Percentiles rank a stretch among this genome's conserved stretches.
phyloP scores from a whole-genome alignment of 2,888 invertebrate genomes.

The Aleiodes leptofemur region DNA sequence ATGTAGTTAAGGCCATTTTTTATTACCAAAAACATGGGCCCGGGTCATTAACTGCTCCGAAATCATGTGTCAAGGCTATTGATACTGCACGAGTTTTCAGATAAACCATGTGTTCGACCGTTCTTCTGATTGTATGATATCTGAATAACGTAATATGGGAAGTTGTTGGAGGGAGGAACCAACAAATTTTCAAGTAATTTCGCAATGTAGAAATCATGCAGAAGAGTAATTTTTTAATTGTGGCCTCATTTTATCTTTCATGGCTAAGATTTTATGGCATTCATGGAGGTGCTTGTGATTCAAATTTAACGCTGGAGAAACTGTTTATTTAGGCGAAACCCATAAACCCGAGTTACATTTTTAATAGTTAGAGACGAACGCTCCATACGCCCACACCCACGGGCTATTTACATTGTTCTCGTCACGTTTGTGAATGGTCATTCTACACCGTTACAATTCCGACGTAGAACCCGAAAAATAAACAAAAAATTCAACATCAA shows the following conservation, averaged over 20 bases:
- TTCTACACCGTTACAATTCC: not conserved
- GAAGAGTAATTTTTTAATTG: constrained; percentile 1
- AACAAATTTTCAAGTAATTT: too few species aligned
- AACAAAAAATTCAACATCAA: too few species aligned
- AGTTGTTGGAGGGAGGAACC: not conserved
- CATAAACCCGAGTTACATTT: constrained; percentile 19
- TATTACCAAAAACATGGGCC: not conserved
- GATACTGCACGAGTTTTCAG: constrained; percentile 39
- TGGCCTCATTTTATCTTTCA: not conserved
- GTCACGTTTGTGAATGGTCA: not conserved
- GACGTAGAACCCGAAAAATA: not conserved
- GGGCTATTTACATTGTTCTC: constrained; percentile 13
- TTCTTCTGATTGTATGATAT: constrained; percentile 8
- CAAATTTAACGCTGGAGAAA: constrained; percentile 1
- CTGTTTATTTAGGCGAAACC: constrained; percentile 10
- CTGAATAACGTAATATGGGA: not conserved
- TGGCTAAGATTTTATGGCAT: constrained; percentile 1
- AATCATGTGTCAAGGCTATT: constrained; percentile 38
- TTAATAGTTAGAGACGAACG: constrained; percentile 18
- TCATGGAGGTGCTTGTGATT: not conserved
- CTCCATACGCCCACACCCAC: not conserved
- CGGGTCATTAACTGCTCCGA: constrained; percentile 34
- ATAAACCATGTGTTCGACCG: not conserved
- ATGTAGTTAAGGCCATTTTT: not conserved
- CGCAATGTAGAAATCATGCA: not conserved